Evolutionary conservation across 2,888 invertebrate genomes (phyloP).

Genomic region (Rhimphoctona megacephalus): DNA sequence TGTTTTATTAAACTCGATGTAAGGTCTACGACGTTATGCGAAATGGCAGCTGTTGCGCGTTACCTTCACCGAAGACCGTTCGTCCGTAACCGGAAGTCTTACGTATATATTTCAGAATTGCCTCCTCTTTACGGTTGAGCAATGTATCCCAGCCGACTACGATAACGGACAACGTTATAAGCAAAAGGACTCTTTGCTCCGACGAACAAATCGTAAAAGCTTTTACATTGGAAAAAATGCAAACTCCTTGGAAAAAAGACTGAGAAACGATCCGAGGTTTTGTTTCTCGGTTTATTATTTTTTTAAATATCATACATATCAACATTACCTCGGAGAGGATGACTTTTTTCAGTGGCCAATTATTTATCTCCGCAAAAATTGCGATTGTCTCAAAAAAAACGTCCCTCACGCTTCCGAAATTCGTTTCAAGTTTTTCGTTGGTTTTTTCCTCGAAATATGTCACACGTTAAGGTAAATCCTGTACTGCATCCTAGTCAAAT

Average conservation of each 20-base stretch:
- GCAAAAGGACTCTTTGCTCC: constrained; percentile 42
- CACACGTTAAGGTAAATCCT: no score
- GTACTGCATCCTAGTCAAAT: no score
- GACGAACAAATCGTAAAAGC: constrained; percentile 25
- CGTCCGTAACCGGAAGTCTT: constrained; percentile 73
- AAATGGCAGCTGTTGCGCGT: constrained; percentile 76
- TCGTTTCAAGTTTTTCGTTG: no score
- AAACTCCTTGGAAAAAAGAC: no score
- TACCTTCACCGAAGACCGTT: constrained; percentile 75
- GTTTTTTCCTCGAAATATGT: no score
- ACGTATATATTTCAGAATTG: constrained; percentile 27
- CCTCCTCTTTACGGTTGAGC: constrained; percentile 39
- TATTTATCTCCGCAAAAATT: no score
- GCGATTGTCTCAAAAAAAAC: no score
- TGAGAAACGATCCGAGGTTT: neutral
- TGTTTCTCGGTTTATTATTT: neutral
- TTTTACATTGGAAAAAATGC: neutral
- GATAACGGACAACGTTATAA: constrained; percentile 29
- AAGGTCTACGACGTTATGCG: constrained; percentile 65
- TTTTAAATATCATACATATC: neutral
- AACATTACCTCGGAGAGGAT: neutral
- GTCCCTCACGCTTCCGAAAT: no score
- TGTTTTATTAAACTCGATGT: constrained; percentile 58
- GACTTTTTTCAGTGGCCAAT: no score
- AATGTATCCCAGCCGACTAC: constrained; percentile 40